A percentile compares a stretch with the other conserved stretches of the same genome.
Conservation (phyloP, 2,113 vertebrate species). For the human region GRCh38 chr2:105711001-105711500, state of each 20-base stretch:
- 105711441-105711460: neutral
- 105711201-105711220: neutral
- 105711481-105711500: neutral
- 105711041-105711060: neutral
- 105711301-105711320: neutral
- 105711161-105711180: neutral
- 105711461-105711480: neutral
- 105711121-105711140: neutral
- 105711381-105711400: neutral
- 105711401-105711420: neutral
- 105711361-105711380: neutral
- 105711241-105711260: neutral
- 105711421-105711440: neutral
- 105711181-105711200: neutral
- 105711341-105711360: neutral
- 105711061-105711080: neutral
- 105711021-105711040: neutral
- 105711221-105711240: neutral
- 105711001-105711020: neutral
- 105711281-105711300: neutral
- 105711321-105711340: neutral
- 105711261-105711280: neutral
- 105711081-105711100: neutral
- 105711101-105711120: neutral
- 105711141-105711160: neutral